These are phyloP conservation scores for Pollenia griseotomentosa DNA, from an alignment of 2,888 invertebrate species.

Conservation along the genomic window DNA sequence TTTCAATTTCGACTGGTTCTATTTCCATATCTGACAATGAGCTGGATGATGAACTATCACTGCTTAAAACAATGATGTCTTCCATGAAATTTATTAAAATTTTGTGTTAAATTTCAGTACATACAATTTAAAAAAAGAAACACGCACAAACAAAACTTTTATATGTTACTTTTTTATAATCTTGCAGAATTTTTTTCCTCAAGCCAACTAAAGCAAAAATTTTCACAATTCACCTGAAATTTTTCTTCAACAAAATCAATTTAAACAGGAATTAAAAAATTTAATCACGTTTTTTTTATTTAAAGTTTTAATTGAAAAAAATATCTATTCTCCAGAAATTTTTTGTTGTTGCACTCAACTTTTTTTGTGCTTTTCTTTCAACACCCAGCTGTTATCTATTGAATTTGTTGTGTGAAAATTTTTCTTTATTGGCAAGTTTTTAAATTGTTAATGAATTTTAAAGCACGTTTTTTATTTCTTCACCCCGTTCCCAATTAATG, in stretches of 20 bases:
- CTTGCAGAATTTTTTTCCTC: background rate
- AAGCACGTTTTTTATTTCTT: background rate
- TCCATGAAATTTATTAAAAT: constrained; percentile 75
- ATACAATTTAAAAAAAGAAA: background rate
- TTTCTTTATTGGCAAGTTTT: constrained; percentile 18
- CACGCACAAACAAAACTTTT: constrained; percentile 18
- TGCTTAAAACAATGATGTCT: constrained; percentile 78
- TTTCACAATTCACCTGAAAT: constrained; percentile 23
- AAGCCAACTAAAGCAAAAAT: constrained; percentile 47
- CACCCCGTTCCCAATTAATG: background rate
- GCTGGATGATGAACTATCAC: constrained; percentile 77
- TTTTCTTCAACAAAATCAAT: background rate
- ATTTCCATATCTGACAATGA: constrained; percentile 77
- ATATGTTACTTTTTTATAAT: background rate
- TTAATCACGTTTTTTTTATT: constrained; percentile 40
- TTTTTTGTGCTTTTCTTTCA: constrained; percentile 22
- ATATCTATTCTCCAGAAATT: constrained; percentile 37
- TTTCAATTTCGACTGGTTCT: constrained; percentile 73
- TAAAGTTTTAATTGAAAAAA: constrained; percentile 24
- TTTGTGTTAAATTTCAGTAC: constrained; percentile 48
- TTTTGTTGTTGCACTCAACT: constrained; percentile 34
- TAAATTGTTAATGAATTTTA: background rate
- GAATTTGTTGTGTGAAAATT: constrained; percentile 47
- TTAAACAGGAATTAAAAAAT: background rate
- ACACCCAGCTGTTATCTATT: constrained; percentile 44